Conservation (phyloP, 2,888 invertebrate genomes). For the Teinopalpus imperialis region DNA sequence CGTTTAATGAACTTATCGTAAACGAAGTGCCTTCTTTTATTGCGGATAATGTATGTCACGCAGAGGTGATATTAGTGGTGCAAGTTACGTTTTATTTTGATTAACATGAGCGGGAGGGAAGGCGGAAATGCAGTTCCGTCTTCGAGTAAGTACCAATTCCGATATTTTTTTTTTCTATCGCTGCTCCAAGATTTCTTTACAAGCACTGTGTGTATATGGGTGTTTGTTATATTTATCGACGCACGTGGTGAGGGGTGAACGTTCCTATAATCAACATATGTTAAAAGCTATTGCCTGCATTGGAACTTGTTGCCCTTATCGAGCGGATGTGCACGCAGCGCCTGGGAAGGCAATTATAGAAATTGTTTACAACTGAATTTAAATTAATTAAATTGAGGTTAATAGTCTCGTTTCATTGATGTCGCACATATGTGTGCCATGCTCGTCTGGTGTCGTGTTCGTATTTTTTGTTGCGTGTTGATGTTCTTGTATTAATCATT, state of each 20-base stretch:
- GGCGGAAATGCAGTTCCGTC: conserved; percentile 81
- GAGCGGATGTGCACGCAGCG: conserved; percentile 65
- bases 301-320: conserved; percentile 62
- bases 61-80: conserved; percentile 75
- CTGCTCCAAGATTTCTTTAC: conserved; percentile 28
- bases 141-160: conserved; percentile 67
- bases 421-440: conserved; percentile 78
- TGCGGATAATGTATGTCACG: conserved; percentile 66
- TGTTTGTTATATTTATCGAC: conserved; percentile 35
- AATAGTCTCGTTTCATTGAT: conserved; percentile 72
- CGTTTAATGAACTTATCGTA: conserved; percentile 51
- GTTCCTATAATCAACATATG: conserved; percentile 37
- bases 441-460: conserved; percentile 63
- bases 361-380: conserved; percentile 70
- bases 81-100: conserved; percentile 57
- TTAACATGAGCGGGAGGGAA: conserved; percentile 78
- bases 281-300: conserved; percentile 48
- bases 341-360: conserved; percentile 66
- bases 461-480: conserved; percentile 28
- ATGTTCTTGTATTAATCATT: conserved; percentile 35
- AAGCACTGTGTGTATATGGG: conserved; percentile 29
- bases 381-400: conserved; percentile 78
- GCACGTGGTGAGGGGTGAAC: conserved; percentile 41
- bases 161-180: conserved; percentile 39
- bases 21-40: conserved; percentile 58